Percentiles rank a stretch among this genome's conserved stretches.
These are phyloP conservation scores for Microdon myrmicae DNA, from an alignment of 2,888 invertebrate species.

Conservation along the genomic window DNA sequence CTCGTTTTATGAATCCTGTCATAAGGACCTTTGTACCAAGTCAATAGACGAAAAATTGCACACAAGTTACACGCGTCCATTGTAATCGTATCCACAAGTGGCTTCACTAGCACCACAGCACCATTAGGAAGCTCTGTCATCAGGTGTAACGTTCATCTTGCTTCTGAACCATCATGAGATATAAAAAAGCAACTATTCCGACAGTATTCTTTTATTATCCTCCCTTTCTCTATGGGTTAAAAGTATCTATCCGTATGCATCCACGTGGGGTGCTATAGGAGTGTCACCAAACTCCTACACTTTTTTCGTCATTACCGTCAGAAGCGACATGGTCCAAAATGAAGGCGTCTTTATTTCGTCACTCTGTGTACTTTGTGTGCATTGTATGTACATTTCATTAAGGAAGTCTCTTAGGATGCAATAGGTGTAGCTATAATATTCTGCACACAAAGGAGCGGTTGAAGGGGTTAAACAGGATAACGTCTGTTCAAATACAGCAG, in stretches of 20 bases:
- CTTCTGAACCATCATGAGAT: background rate
- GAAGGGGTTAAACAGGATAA: no score
- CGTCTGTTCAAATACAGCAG: slow-evolving; percentile 15
- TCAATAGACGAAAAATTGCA: slow-evolving; percentile 38
- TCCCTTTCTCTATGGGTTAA: slow-evolving; percentile 6
- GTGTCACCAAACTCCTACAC: no score
- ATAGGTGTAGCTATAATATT: slow-evolving; percentile 1
- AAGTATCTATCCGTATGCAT: slow-evolving; percentile 24
- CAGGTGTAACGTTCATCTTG: slow-evolving; percentile 25
- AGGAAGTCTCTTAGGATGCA: slow-evolving; percentile 35
- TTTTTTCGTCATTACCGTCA: slow-evolving; percentile 5
- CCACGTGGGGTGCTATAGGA: background rate
- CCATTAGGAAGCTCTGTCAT: slow-evolving; percentile 23
- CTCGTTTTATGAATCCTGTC: slow-evolving; percentile 16
- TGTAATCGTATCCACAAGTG: slow-evolving; percentile 37
- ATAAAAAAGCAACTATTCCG: slow-evolving; percentile 21
- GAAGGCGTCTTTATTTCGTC: slow-evolving; percentile 31
- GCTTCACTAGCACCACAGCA: slow-evolving; percentile 32
- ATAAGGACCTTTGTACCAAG: slow-evolving; percentile 27
- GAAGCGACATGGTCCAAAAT: slow-evolving; percentile 23
- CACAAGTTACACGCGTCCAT: slow-evolving; percentile 44
- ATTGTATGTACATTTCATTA: slow-evolving; percentile 46
- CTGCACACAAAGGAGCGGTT: no score
- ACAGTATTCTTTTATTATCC: slow-evolving; percentile 35
- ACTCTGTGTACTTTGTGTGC: slow-evolving; percentile 17